Base-by-base conservation (phyloP, 2,888 invertebrate genomes). In the Salticus scenicus region DNA sequence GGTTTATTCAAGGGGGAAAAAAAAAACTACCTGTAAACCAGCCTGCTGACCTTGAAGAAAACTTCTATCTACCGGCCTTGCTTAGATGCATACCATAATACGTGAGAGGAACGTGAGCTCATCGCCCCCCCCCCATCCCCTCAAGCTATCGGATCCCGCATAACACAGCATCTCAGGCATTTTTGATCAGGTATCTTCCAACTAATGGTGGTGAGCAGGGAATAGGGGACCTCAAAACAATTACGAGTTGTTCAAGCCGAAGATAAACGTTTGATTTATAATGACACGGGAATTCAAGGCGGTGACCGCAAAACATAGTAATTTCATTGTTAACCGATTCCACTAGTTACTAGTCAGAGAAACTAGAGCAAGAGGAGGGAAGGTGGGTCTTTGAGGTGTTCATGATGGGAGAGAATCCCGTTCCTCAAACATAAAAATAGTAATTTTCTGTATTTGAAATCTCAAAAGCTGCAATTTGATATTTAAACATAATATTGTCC, bases 41-140 rank as follows among this genome's bases (percentile, higher is more conserved):
- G 57, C 77, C 20, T 31, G 78, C 47, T 71, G 78, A 71, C 78
- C 78, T 78, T 78, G 71, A 63, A 41, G 42, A 31, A 31, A 63
- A 37, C 24, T 47, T 10, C 27, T 57, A 71, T 71, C 57, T 7
- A 57, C 77, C 78, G 78, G 78, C 78, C 78, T 78, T 78, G 71
- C 64, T 20, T 24, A 1, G 57, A 17, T 24, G 17, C 57, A 57
- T 47, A 47, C 2, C 42, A 47, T 47, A 17, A n/a, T 24, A 57
- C 57, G 12, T 57, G 57, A 57, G 57, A 57, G 24, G 24, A 24
- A 12, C 57, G 42, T 47, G 42, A 17, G 14, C n/a, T 14, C 17
- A 7, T 17, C 42, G 10, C 42, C n/a, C 57, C 57, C 57, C 57
- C 42, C 42, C 42, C 7, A 10, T 47, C 24, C 57, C 57, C 57